Conservation (phyloP, 2,888 invertebrate species). For the Dynastes tityus region DNA sequence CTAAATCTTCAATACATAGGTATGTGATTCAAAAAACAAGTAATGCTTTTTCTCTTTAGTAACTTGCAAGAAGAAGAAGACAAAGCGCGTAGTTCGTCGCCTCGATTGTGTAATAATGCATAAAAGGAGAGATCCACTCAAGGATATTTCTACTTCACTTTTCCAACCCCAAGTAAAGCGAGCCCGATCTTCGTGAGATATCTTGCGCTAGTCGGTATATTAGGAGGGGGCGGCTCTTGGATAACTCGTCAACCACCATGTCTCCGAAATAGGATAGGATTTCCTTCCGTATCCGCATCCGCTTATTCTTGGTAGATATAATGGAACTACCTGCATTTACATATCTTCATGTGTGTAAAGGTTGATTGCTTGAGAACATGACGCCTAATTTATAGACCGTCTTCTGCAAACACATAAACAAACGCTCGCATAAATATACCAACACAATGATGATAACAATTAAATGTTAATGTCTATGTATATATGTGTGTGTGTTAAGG, state of each 20-base stretch:
- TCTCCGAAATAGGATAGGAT: conserved; percentile 63
- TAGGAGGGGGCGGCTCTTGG: conserved; percentile 52
- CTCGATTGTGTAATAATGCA: conserved; percentile 38
- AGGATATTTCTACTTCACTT: conserved; percentile 53
- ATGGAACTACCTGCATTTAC: conserved; percentile 59
- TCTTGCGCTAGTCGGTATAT: conserved; percentile 53
- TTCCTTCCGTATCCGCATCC: conserved; percentile 55
- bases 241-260: conserved; percentile 66
- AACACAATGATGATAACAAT: conserved; percentile 45
- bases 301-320: conserved; percentile 39
- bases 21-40: not conserved
- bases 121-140: conserved; percentile 48
- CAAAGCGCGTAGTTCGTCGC: conserved; percentile 35
- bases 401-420: conserved; percentile 23
- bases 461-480: conserved; percentile 41
- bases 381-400: conserved; percentile 48
- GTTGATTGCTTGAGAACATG: conserved; percentile 52
- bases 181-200: conserved; percentile 68
- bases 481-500: conserved; percentile 9
- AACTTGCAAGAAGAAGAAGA: conserved; percentile 13
- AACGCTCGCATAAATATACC: not conserved
- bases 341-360: conserved; percentile 59
- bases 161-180: conserved; percentile 47
- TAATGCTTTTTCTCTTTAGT: conserved; percentile 13
- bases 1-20: not conserved